Evolutionary conservation across 2,113 vertebrate species (phyloP).

Genomic region (Scortum barcoo): DNA sequence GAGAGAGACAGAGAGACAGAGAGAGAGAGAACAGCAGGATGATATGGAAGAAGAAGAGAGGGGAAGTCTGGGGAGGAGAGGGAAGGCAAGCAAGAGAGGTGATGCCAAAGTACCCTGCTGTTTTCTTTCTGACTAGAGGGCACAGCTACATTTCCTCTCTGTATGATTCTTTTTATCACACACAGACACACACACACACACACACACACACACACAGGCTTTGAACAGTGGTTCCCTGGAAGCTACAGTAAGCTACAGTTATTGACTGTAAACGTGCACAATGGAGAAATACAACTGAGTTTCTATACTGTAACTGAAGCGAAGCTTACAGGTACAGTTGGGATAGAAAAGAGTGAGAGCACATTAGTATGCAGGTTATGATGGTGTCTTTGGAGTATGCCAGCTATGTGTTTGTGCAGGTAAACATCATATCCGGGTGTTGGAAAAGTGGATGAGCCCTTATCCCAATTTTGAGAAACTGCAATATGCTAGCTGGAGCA

Average conservation of each 20-base stretch:
- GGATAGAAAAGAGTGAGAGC: neutral
- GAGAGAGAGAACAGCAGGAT: conserved; percentile 3
- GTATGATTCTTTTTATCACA: conserved; percentile 26
- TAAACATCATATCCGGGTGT: neutral
- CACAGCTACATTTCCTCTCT: conserved; percentile 45
- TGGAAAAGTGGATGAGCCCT: neutral
- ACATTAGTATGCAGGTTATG: neutral
- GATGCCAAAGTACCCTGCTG: conserved; percentile 66
- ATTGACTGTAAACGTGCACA: conserved; percentile 40
- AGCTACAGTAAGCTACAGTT: conserved; percentile 22
- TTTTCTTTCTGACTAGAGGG: conserved; percentile 58
- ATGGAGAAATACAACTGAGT: neutral
- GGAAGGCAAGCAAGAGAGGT: conserved; percentile 39
- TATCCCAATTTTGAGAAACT: neutral
- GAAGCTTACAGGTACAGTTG: conserved; percentile 11
- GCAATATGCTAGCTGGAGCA: neutral
- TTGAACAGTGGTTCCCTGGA: conserved; percentile 29
- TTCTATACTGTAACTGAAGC: conserved; percentile 8
- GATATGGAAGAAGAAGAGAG: conserved; percentile 45
- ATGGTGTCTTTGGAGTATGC: neutral
- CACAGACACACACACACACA: conserved; percentile 6
- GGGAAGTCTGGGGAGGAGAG: conserved; percentile 44
- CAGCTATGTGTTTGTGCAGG: neutral
- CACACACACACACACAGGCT: conserved; percentile 2
- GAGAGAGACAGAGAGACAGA: neutral